phyloP scores from a whole-genome alignment of 2,797 vertebrate genomes.

The Falco columbarius region DNA sequence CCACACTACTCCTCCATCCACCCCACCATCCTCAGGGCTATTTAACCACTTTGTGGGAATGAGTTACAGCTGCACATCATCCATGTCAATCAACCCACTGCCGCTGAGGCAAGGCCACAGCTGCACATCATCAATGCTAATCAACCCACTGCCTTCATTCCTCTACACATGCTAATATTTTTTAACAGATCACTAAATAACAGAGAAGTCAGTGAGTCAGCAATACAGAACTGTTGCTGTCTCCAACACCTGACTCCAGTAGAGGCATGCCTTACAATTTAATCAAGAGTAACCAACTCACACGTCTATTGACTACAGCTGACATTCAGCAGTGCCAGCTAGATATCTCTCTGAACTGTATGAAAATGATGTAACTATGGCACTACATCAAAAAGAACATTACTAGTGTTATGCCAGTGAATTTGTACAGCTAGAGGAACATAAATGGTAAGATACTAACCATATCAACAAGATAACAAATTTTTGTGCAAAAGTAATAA shows the following conservation, averaged over 20 bases:
- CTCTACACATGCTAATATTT: not conserved
- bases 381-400: not conserved
- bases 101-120: no score
- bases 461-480: not conserved
- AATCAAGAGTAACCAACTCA: not conserved
- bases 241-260: not conserved
- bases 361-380: not conserved
- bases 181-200: slow-evolving; percentile 62
- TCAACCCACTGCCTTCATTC: no score
- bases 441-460: not conserved
- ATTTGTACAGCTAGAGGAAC: not conserved
- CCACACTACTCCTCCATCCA: no score
- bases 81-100: no score
- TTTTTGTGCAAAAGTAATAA: not conserved
- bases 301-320: not conserved
- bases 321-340: slow-evolving; percentile 3
- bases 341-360: not conserved
- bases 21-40: no score
- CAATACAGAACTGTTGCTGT: slow-evolving; percentile 22
- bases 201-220: slow-evolving; percentile 24
- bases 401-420: not conserved
- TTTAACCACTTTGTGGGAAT: no score
- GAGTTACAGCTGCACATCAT: no score
- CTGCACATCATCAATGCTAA: no score
- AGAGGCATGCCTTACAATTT: slow-evolving; percentile 1